Evolutionary conservation across 2,113 vertebrate genomes (phyloP).

Genomic region (Coryphaenoides rupestris): DNA sequence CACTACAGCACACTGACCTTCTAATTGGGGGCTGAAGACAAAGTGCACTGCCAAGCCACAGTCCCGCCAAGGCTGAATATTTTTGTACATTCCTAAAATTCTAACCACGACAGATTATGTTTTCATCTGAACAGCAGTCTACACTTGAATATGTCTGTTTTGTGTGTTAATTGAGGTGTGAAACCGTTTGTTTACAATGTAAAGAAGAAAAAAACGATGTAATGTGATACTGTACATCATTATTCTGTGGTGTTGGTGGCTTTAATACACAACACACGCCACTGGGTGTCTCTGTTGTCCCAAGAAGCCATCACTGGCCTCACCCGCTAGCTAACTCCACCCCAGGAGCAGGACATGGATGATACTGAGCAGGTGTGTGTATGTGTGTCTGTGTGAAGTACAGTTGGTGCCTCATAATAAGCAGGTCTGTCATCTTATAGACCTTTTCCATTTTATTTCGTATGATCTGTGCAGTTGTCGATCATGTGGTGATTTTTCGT

Average conservation of each 20-base stretch:
- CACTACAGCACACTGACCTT: neutral
- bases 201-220: too few species aligned
- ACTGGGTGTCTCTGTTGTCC: constrained; percentile 46
- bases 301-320: constrained; percentile 14
- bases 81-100: constrained; percentile 39
- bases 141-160: constrained; percentile 40
- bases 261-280: constrained; percentile 42
- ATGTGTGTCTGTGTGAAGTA: constrained; percentile 20
- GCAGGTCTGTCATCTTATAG: constrained; percentile 40
- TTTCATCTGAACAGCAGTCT: constrained; percentile 31
- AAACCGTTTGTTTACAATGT: constrained; percentile 22
- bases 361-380: constrained; percentile 35
- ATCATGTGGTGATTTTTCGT: neutral
- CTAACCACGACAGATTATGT: constrained; percentile 10
- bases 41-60: constrained; percentile 35
- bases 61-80: constrained; percentile 9
- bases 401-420: constrained; percentile 52
- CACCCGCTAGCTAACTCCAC: constrained; percentile 26
- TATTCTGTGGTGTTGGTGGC: constrained; percentile 30
- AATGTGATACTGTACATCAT: too few species aligned
- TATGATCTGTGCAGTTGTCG: neutral
- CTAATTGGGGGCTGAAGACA: neutral
- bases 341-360: constrained; percentile 35
- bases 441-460: constrained; percentile 46
- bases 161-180: constrained; percentile 38